Percentiles rank a stretch among this genome's conserved stretches.
phyloP scores from a whole-genome alignment of 2,797 vertebrate genomes.

The Discoglossus pictus region DNA sequence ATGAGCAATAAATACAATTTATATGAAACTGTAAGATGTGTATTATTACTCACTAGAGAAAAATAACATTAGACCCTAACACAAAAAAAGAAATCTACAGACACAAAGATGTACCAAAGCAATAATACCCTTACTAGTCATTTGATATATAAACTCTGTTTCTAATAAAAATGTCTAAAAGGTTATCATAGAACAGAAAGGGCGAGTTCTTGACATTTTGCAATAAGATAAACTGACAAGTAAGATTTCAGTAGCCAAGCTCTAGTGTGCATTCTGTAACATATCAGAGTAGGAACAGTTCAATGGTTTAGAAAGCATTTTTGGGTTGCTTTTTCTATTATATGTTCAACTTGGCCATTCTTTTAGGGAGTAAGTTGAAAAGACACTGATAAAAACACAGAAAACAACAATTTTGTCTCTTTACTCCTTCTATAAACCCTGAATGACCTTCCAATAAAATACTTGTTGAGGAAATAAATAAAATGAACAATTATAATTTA shows the following conservation, averaged over 20 bases:
- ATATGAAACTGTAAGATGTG: no score
- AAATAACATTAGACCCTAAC: not conserved
- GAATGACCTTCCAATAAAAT: conserved; percentile 43
- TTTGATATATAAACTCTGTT: conserved; percentile 33
- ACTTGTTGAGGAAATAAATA: conserved; percentile 41
- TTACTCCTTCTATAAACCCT: conserved; percentile 39
- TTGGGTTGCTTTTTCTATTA: conserved; percentile 25
- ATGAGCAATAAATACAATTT: no score
- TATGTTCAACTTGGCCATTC: conserved; percentile 49
- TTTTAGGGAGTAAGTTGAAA: conserved; percentile 44
- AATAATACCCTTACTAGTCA: conserved; percentile 4
- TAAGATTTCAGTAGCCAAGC: conserved; percentile 26
- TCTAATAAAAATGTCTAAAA: conserved; percentile 55
- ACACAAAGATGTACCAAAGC: not conserved
- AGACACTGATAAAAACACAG: conserved; percentile 23
- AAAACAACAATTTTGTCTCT: conserved; percentile 36
- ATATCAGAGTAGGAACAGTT: conserved; percentile 21
- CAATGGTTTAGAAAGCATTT: conserved; percentile 20
- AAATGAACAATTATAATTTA: conserved; percentile 11
- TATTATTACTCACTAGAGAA: no score
- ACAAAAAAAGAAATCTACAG: not conserved
- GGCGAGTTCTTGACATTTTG: conserved; percentile 42
- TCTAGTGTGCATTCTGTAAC: conserved; percentile 46
- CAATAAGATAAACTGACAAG: conserved; percentile 56
- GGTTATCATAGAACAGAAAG: conserved; percentile 41